These are phyloP conservation scores for Thymelicus lineola DNA, from an alignment of 2,888 invertebrate species.

Conservation along the genomic window DNA sequence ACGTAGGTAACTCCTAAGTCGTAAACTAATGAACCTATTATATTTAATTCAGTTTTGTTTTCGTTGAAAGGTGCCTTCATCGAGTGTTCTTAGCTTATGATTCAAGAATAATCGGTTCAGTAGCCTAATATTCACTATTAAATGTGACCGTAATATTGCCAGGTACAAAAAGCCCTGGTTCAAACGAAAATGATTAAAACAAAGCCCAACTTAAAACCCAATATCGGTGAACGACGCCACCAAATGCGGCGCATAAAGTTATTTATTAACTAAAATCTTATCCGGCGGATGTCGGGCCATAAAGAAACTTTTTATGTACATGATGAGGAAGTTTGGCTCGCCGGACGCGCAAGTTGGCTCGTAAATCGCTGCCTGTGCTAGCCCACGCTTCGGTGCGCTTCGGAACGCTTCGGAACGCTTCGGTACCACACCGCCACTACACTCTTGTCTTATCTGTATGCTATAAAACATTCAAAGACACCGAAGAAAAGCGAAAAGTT, in stretches of 20 bases:
- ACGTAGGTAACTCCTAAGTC: too few relatives aligned
- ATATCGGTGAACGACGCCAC: conserved; percentile 14
- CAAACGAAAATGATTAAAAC: not conserved
- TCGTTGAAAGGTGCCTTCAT: too few relatives aligned
- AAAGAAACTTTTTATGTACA: conserved; percentile 28
- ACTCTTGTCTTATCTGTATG: not conserved
- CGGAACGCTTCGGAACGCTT: not conserved
- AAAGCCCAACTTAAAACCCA: conserved; percentile 7
- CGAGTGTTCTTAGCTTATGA: too few relatives aligned
- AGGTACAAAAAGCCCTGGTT: not conserved
- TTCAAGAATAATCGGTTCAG: too few relatives aligned
- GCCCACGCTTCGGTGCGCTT: conserved; percentile 14
- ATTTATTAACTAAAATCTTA: conserved; percentile 29
- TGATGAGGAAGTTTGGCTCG: conserved; percentile 16
- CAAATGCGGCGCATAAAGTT: conserved; percentile 21
- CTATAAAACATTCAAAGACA: conserved; percentile 1
- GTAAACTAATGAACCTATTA: too few relatives aligned
- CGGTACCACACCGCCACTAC: not conserved
- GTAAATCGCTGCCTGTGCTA: conserved; percentile 11
- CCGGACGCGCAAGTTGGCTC: conserved; percentile 16
- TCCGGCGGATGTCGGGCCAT: conserved; percentile 16
- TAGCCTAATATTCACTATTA: not conserved
- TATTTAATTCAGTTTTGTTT: too few relatives aligned
- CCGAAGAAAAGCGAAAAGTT: not conserved
- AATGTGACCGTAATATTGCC: not conserved